These are phyloP conservation scores for Napeogenes inachia DNA, from an alignment of 2,888 invertebrate genomes.

Conservation along the genomic window DNA sequence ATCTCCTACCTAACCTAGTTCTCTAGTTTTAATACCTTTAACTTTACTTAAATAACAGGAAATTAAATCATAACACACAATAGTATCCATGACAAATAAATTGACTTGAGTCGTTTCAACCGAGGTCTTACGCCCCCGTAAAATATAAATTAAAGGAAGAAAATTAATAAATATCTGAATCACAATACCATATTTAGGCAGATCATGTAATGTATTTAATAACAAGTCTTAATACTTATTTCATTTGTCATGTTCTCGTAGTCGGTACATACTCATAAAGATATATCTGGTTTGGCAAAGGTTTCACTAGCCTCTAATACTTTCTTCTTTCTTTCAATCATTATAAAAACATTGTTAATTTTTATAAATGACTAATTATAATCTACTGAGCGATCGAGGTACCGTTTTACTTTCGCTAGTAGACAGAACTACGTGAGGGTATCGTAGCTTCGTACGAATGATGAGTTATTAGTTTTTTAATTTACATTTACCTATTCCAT, in stretches of 20 bases:
- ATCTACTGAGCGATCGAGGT: not conserved
- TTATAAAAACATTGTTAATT: too few relatives aligned
- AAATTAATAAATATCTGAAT: slow-evolving; percentile 20
- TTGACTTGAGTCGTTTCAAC: slow-evolving; percentile 15
- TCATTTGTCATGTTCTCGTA: not conserved
- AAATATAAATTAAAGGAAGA: slow-evolving; percentile 20
- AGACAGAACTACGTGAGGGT: too few relatives aligned
- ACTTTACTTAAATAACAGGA: not conserved
- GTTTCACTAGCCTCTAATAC: too few relatives aligned
- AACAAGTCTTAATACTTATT: slow-evolving; percentile 2
- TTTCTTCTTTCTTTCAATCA: too few relatives aligned
- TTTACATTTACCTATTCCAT: too few relatives aligned
- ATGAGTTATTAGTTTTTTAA: too few relatives aligned
- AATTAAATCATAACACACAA: slow-evolving; percentile 3
- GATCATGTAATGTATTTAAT: not conserved
- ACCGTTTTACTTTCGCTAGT: too few relatives aligned
- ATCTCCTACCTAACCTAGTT: too few relatives aligned
- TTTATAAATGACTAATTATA: not conserved
- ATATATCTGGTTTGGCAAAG: too few relatives aligned
- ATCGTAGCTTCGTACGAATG: too few relatives aligned
- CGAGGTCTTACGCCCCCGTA: slow-evolving; percentile 23
- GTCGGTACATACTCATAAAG: too few relatives aligned
- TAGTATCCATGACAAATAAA: slow-evolving; percentile 19
- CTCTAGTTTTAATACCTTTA: not conserved
- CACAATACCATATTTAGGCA: slow-evolving; percentile 14